Base-by-base conservation (phyloP, 1,140 invertebrate genomes). In the Nebria ingens region DNA sequence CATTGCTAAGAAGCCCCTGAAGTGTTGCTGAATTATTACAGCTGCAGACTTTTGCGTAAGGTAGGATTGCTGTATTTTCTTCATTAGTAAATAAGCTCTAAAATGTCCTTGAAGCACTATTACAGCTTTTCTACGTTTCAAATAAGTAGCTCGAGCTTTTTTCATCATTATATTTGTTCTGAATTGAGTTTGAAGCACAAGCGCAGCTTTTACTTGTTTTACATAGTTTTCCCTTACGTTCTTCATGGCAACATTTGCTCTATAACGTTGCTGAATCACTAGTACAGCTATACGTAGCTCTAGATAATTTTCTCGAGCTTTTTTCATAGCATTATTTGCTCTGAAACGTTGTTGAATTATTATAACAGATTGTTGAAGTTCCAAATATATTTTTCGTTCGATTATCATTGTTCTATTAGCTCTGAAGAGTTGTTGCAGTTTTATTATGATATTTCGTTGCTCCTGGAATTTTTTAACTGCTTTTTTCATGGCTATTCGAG, bases 221-320 rank as follows among this genome's bases (percentile, higher is more conserved):
- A 68, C 19, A 61, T 68, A 79, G n/a, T 64, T 15, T 13, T 53
- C 21, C 25, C 68, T 65, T 22, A 64, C 58, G 51, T 56, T 55
- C 67, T 67, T 67, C 63, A 64, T 65, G 54, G 61, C 2, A 59
- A 62, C n/a, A 40, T 66, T 58, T 19, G 72, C 71, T 63, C 67
- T 68, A 65, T 72, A 79, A 58, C 70, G 69, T 1, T 21, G 60
- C 58, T 78, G 76, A 54, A 79, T 74, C 54, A 66, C 72, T 19
- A 63, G 59, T 2, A 68, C 68, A 0, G 71, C 69, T 25, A 51
- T 38, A 59, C 61, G 51, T 42, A 58, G 19, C 21, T 52, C 52
- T 1, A 57, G 25, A 59, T 70, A 76, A 2, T 21, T 21, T 12
- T 51, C 53, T 29, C 58, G 61, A 42, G 21, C 53, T 34, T 52